phyloP scores from a whole-genome alignment of 1,140 invertebrate genomes.

The Heliothis virescens region DNA sequence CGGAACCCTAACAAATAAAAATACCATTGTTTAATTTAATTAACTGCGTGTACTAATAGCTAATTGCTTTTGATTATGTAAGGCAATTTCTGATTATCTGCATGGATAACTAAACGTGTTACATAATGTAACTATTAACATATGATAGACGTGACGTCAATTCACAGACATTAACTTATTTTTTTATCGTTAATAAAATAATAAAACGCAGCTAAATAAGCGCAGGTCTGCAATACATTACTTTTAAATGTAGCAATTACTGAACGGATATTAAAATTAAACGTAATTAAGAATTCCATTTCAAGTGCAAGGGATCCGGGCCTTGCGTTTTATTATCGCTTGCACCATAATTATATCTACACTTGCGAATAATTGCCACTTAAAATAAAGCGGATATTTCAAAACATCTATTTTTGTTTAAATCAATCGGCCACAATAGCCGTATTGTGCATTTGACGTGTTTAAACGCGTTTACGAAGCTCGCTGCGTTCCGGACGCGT shows the following conservation, averaged over 20 bases:
- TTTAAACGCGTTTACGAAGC: constrained; percentile 49
- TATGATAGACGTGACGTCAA: background rate
- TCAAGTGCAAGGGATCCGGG: constrained; percentile 34
- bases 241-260: constrained; percentile 26
- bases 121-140: background rate
- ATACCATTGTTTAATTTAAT: constrained; percentile 1
- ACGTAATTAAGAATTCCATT: constrained; percentile 27
- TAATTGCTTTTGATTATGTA: constrained; percentile 20
- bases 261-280: constrained; percentile 37
- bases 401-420: constrained; percentile 38
- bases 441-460: constrained; percentile 52
- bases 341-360: constrained; percentile 10
- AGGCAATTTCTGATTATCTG: constrained; percentile 15
- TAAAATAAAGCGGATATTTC: constrained; percentile 20
- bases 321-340: constrained; percentile 7
- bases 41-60: background rate
- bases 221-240: constrained; percentile 28
- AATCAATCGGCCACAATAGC: constrained; percentile 38
- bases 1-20: no score
- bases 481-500: constrained; percentile 50
- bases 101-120: constrained; percentile 12
- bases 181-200: no score
- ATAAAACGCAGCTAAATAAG: background rate
- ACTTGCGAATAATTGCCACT: constrained; percentile 37
- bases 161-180: no score